These are phyloP conservation scores for Ptychoptera contaminata DNA, from an alignment of 2,888 invertebrate species.

Conservation along the genomic window DNA sequence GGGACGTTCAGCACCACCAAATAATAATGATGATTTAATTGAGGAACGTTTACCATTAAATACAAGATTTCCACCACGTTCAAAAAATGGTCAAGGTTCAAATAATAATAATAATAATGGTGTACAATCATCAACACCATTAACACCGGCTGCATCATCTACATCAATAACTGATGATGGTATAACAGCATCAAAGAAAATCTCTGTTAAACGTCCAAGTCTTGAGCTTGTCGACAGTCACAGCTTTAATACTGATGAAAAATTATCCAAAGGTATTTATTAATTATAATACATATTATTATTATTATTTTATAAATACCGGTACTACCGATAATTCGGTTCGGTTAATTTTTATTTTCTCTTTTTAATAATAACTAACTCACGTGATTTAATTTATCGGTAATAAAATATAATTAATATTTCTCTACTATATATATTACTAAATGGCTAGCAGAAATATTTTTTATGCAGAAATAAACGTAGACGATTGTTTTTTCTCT, in stretches of 20 bases:
- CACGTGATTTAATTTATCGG: no score
- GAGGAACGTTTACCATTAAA: conserved; percentile 52
- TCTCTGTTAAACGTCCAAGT: conserved; percentile 47
- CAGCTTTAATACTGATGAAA: conserved; percentile 55
- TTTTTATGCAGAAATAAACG: no score
- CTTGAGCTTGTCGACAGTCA: conserved; percentile 68
- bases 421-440: no score
- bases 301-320: no score
- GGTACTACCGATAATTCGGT: no score
- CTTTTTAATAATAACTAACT: no score
- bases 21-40: conserved; percentile 30
- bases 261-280: conserved; percentile 13
- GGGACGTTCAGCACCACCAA: conserved; percentile 28
- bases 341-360: no score
- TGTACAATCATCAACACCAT: conserved; percentile 29
- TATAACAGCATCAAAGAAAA: conserved; percentile 17
- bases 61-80: conserved; percentile 70
- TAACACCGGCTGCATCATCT: conserved; percentile 39
- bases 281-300: no score
- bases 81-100: conserved; percentile 15
- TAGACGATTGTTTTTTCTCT: no score
- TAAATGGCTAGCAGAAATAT: no score
- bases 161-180: conserved; percentile 14
- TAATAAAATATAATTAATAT: no score
- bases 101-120: conserved; percentile 20